Conservation (phyloP, 2,113 vertebrate genomes). For the Psophia crepitans region DNA sequence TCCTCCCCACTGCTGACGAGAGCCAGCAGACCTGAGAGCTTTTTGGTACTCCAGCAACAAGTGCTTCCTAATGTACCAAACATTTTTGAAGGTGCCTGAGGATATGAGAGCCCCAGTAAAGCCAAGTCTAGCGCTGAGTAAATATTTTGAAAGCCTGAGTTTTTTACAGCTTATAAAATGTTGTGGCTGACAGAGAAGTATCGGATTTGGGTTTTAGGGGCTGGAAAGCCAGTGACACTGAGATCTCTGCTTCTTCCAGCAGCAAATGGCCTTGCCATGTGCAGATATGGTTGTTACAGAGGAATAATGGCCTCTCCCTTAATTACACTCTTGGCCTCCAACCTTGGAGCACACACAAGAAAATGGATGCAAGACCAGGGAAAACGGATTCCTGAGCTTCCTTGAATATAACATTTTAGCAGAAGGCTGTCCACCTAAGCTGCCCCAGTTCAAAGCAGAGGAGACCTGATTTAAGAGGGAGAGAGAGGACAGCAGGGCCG, state of each 20-base stretch:
- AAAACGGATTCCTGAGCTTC: neutral
- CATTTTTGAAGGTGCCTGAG: neutral
- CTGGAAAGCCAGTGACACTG: neutral
- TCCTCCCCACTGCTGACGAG: neutral
- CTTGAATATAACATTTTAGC: neutral
- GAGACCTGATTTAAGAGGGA: neutral
- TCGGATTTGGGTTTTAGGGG: neutral
- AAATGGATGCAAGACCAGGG: neutral
- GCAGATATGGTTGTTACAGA: neutral
- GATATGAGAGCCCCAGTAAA: neutral
- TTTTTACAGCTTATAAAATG: neutral
- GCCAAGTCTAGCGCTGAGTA: neutral
- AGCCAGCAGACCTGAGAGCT: neutral
- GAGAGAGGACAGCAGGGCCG: neutral
- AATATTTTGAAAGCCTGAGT: neutral
- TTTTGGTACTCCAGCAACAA: neutral
- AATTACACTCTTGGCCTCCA: neutral
- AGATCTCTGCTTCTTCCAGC: neutral
- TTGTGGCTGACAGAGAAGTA: neutral
- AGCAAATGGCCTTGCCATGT: neutral
- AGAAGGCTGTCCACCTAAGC: neutral
- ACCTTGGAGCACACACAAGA: too few species aligned
- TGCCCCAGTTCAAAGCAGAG: neutral
- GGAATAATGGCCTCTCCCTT: neutral
- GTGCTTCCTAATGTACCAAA: neutral